phyloP scores from a whole-genome alignment of 2,113 vertebrate species.

The Bos taurus region ARS-UCD2.0 NC_037334.1:49244001-49244500 shows the following conservation, averaged over 20 bases:
- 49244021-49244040: not conserved
- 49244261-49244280: not conserved
- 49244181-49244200: conserved; percentile 12
- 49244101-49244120: not conserved
- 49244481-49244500: not conserved
- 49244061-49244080: not conserved
- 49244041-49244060: not conserved
- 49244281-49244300: not conserved
- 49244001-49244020: not conserved
- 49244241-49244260: not conserved
- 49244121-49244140: not conserved
- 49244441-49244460: not conserved
- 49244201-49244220: not conserved
- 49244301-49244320: not conserved
- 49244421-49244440: not conserved
- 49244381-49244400: not conserved
- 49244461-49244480: not conserved
- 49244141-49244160: not conserved
- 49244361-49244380: not conserved
- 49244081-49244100: not conserved
- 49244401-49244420: not conserved
- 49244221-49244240: not conserved
- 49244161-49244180: not conserved
- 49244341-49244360: not conserved
- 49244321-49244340: not conserved